A percentile compares a stretch with the other conserved stretches of the same genome.
Conservation (phyloP, 1,140 invertebrate species). For the Drosophila aff. region DNA sequence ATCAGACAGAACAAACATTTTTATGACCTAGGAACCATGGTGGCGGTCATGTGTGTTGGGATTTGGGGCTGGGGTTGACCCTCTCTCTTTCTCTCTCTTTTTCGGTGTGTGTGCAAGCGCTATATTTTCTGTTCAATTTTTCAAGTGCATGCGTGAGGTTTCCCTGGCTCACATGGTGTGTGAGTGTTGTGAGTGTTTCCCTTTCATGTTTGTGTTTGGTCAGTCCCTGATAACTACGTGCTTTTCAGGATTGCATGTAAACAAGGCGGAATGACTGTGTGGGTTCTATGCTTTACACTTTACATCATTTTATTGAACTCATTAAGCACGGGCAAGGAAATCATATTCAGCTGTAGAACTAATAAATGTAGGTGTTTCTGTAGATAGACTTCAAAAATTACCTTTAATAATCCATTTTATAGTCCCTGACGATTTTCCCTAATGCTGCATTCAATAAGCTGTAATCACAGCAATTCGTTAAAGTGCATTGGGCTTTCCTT, state of each 20-base stretch:
- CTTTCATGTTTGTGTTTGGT: conserved; percentile 30
- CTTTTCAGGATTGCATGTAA: conserved; percentile 12
- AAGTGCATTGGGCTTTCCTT: conserved; percentile 5
- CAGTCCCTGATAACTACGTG: conserved; percentile 20
- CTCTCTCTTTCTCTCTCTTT: neutral
- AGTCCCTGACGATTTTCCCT: neutral
- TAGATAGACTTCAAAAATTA: neutral
- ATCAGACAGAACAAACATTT: conserved; percentile 24
- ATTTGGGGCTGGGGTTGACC: neutral
- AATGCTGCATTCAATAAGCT: too few relatives aligned
- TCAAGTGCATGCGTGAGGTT: conserved; percentile 48
- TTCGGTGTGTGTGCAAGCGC: neutral
- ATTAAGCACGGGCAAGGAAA: neutral
- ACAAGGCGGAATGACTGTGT: neutral
- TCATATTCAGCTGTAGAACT: neutral
- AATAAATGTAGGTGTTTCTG: neutral
- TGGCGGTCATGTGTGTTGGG: conserved; percentile 23
- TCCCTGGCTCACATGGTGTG: conserved; percentile 4
- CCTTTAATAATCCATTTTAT: neutral
- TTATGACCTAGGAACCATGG: conserved; percentile 21
- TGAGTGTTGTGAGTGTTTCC: conserved; percentile 1
- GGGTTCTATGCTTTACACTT: neutral
- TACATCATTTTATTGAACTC: neutral
- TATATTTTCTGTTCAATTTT: conserved; percentile 33
- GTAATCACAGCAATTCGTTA: conserved; percentile 1